Evolutionary conservation across 2,113 vertebrate genomes (phyloP).

Genomic region (Natator depressus): DNA sequence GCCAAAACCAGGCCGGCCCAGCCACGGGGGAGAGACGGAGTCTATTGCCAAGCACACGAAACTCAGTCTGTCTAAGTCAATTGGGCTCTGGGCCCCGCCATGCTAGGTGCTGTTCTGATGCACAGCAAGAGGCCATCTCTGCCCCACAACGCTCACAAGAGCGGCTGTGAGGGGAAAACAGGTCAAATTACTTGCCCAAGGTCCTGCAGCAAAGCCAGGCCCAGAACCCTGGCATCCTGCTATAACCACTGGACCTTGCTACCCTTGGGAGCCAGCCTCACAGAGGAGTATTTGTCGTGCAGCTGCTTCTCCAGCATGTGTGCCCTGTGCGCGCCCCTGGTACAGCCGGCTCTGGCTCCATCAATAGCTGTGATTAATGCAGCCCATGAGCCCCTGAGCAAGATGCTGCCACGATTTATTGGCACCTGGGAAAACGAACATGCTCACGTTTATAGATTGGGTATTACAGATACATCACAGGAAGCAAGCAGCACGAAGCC

Average conservation of each 20-base stretch:
- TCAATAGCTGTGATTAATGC: background rate
- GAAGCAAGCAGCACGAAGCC: background rate
- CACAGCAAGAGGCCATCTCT: no score
- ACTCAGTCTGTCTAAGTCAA: background rate
- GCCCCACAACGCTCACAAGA: background rate
- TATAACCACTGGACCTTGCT: background rate
- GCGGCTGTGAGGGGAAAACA: background rate
- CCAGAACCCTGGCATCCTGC: background rate
- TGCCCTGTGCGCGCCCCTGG: background rate
- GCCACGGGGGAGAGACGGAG: background rate
- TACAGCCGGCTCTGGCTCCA: background rate
- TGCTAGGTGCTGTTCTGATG: no score
- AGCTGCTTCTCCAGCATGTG: background rate
- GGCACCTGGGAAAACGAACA: background rate
- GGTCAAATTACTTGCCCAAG: background rate
- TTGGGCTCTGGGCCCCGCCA: no score
- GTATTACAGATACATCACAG: background rate
- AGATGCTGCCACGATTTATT: background rate
- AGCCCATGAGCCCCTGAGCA: background rate
- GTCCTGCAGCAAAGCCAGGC: background rate
- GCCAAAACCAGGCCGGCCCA: background rate
- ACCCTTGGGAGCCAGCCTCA: background rate
- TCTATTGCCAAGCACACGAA: background rate
- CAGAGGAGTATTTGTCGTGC: background rate
- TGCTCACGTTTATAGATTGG: background rate